Evolutionary conservation across 2,888 invertebrate genomes (phyloP).

Genomic region (Drosophila flavopinicola): DNA sequence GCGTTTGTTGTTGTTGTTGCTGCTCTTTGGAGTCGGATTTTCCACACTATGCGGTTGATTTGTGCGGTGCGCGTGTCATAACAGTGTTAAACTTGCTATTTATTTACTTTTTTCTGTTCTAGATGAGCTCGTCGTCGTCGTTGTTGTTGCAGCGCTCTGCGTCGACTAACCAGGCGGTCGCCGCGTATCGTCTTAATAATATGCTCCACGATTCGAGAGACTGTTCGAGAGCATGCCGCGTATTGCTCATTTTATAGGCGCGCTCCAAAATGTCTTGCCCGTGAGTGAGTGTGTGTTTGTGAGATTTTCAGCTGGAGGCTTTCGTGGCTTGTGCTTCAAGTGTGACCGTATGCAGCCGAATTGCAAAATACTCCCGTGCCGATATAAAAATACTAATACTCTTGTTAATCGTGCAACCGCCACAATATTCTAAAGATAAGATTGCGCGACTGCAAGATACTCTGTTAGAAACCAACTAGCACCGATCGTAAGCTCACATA

Average conservation of each 20-base stretch:
- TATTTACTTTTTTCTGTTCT: slow-evolving; percentile 40
- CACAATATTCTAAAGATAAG: background rate
- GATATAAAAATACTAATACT: slow-evolving; percentile 7
- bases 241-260: slow-evolving; percentile 56
- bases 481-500: too few species aligned
- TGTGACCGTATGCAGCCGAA: slow-evolving; percentile 25
- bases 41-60: slow-evolving; percentile 18
- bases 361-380: background rate
- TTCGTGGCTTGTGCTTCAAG: slow-evolving; percentile 13
- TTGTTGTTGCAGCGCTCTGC: slow-evolving; percentile 40
- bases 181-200: slow-evolving; percentile 37
- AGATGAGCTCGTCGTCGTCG: slow-evolving; percentile 15
- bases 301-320: slow-evolving; percentile 44
- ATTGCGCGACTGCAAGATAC: background rate
- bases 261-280: slow-evolving; percentile 48
- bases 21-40: slow-evolving; percentile 11
- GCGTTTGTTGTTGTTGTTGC: background rate
- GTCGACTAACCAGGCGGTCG: slow-evolving; percentile 43
- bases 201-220: slow-evolving; percentile 46
- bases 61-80: slow-evolving; percentile 49
- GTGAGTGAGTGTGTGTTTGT: slow-evolving; percentile 10
- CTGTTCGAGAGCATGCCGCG: slow-evolving; percentile 50
- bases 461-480: background rate
- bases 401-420: background rate
- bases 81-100: slow-evolving; percentile 36